Conservation (phyloP, 2,888 invertebrate genomes). For the Ochropleura plecta region DNA sequence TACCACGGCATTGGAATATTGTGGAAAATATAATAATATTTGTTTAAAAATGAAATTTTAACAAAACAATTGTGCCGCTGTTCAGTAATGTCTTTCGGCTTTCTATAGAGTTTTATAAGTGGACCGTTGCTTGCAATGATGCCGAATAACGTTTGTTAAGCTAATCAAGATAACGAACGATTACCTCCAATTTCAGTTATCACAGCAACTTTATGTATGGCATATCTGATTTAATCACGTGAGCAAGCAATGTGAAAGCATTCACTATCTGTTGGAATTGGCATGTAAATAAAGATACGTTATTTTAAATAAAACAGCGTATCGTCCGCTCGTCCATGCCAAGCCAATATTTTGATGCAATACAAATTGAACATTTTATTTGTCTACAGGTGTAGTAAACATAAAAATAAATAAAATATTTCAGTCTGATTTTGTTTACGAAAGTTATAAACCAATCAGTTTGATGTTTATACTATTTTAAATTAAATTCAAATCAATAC, state of each 20-base stretch:
- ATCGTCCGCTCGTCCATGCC: slow-evolving; percentile 29
- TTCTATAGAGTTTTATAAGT: no score
- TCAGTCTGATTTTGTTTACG: slow-evolving; percentile 46
- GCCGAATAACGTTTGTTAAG: background rate
- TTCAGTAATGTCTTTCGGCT: no score
- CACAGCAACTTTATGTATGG: slow-evolving; percentile 9
- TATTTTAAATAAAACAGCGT: slow-evolving; percentile 49
- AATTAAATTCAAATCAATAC: slow-evolving; percentile 47
- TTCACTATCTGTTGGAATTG: slow-evolving; percentile 43
- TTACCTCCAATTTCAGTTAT: slow-evolving; percentile 4
- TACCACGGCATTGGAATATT: no score
- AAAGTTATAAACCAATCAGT: slow-evolving; percentile 55
- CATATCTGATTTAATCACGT: slow-evolving; percentile 42
- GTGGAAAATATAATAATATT: no score
- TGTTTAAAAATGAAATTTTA: no score
- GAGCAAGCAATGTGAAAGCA: slow-evolving; percentile 35
- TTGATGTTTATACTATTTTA: slow-evolving; percentile 53
- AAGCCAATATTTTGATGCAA: slow-evolving; percentile 35
- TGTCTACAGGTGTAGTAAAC: slow-evolving; percentile 40
- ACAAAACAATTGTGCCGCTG: no score
- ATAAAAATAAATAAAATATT: slow-evolving; percentile 35
- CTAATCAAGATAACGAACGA: slow-evolving; percentile 9
- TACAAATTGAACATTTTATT: slow-evolving; percentile 60
- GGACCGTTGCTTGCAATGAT: background rate
- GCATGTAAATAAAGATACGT: slow-evolving; percentile 50